phyloP scores from a whole-genome alignment of 2,888 invertebrate species.

The Cyrtodaria siliqua region DNA sequence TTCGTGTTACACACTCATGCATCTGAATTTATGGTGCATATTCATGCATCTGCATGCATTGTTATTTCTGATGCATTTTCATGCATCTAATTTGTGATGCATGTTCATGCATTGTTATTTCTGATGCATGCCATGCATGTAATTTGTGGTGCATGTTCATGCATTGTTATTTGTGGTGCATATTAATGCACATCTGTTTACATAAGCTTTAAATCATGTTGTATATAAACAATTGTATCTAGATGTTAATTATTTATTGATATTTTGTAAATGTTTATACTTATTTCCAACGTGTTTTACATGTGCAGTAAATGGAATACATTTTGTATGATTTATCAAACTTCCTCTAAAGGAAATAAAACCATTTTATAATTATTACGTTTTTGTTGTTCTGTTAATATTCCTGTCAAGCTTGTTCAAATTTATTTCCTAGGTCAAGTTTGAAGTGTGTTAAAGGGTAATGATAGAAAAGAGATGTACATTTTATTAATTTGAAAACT shows the following conservation, averaged over 20 bases:
- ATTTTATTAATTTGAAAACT: too few relatives aligned
- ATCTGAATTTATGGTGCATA: too few relatives aligned
- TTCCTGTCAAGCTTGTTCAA: too few relatives aligned
- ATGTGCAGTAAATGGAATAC: background rate
- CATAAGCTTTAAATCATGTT: too few relatives aligned
- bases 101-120: background rate
- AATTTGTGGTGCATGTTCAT: background rate
- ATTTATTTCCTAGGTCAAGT: too few relatives aligned
- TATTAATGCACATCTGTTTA: background rate
- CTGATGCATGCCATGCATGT: background rate
- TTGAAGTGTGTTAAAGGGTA: too few relatives aligned
- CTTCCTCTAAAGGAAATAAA: conserved; percentile 12
- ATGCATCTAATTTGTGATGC: background rate
- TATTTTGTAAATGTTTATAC: conserved; percentile 10
- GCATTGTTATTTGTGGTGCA: background rate
- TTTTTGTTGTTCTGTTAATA: background rate
- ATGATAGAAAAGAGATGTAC: too few relatives aligned
- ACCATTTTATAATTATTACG: conserved; percentile 6
- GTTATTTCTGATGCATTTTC: background rate
- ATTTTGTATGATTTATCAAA: conserved; percentile 11
- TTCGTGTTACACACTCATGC: too few relatives aligned
- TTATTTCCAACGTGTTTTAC: background rate
- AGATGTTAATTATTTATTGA: conserved; percentile 14
- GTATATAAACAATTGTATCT: too few relatives aligned
- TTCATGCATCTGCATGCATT: background rate